phyloP scores from a whole-genome alignment of 2,888 invertebrate genomes.

The Lochmaea capreae region DNA sequence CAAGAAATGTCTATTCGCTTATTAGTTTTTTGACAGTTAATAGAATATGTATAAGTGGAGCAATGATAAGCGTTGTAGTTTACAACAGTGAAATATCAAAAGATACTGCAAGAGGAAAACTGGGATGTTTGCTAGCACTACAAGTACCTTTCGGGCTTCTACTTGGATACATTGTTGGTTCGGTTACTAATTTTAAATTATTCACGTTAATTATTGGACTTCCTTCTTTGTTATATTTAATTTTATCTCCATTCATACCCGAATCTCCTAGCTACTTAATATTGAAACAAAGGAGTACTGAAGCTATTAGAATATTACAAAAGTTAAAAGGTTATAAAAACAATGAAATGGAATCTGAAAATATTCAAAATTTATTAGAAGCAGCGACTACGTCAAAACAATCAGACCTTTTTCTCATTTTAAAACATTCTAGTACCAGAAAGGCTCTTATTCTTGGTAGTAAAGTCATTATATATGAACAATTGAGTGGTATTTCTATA shows the following conservation, averaged over 20 bases:
- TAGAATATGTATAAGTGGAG: conserved; percentile 75
- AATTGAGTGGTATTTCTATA: conserved; percentile 81
- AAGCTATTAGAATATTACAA: conserved; percentile 70
- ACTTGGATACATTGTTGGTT: conserved; percentile 44
- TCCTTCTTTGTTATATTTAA: conserved; percentile 38
- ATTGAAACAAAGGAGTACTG: conserved; percentile 66
- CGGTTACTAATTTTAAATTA: conserved; percentile 37
- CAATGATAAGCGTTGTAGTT: conserved; percentile 81
- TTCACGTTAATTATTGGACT: conserved; percentile 42
- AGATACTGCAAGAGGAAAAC: conserved; percentile 79
- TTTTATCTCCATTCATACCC: conserved; percentile 34
- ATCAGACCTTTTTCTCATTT: conserved; percentile 18
- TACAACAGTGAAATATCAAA: conserved; percentile 88
- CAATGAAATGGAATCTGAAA: conserved; percentile 27
- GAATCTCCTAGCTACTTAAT: conserved; percentile 48
- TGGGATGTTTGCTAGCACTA: conserved; percentile 65
- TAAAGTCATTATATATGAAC: conserved; percentile 84
- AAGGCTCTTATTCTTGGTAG: conserved; percentile 76
- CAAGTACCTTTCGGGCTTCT: conserved; percentile 41
- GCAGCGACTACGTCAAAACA: conserved; percentile 22
- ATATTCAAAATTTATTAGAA: conserved; percentile 34
- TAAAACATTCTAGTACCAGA: conserved; percentile 20
- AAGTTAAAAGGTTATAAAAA: conserved; percentile 31
- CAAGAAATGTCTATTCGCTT: conserved; percentile 40
- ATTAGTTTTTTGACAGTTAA: conserved; percentile 70